Base-by-base conservation (phyloP, 2,113 vertebrate species). In the Eurypyga helias region DNA sequence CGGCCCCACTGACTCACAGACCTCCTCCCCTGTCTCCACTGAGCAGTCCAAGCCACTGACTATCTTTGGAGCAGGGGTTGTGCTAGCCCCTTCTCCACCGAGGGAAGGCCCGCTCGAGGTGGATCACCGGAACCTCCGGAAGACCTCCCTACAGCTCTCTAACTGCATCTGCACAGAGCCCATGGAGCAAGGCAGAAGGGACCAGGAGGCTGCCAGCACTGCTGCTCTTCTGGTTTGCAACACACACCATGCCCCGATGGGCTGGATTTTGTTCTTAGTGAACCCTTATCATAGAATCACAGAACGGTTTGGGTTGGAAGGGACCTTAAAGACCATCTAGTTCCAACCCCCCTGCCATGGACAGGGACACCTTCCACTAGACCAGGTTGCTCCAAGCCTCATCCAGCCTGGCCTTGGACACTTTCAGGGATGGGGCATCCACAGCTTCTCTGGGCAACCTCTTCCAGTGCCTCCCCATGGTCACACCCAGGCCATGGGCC, bases 171-270 rank as follows among this genome's bases (percentile, higher is more conserved):
- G 36, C 69, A 8, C 16, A 3, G 31, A 54, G 10, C 13, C 43
- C 3, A 0, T 13, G 29, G 41, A 34, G 14, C 17, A 70, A 76
- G 29, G n/a, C 7, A 41, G 10, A 10, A 52, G 36, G 31, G 29
- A 25, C 1, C 2, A 5, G 0, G 4, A 36, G 11, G 28, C 21
- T 62, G 12, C 14, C 58, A 9, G 33, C 34, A 6, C 34, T 20
- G 36, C n/a, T 41, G 23, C 48, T 57, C 13, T 24, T 67, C 48
- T 34, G 16, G 8, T 49, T 67, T 72, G 38, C 57, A 12, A 28
- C 1, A 19, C 2, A 2, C 45, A 9, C 24, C 21, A 45, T 3
- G 11, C 25, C 24, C n/a, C 3, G 0, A 12, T 3, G 21, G 38
- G 9, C 1, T 11, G 17, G 16, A 36, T 69, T 72, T 54, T 65